Evolutionary conservation across 2,888 invertebrate genomes (phyloP).

Genomic region (Athalia cordata): DNA sequence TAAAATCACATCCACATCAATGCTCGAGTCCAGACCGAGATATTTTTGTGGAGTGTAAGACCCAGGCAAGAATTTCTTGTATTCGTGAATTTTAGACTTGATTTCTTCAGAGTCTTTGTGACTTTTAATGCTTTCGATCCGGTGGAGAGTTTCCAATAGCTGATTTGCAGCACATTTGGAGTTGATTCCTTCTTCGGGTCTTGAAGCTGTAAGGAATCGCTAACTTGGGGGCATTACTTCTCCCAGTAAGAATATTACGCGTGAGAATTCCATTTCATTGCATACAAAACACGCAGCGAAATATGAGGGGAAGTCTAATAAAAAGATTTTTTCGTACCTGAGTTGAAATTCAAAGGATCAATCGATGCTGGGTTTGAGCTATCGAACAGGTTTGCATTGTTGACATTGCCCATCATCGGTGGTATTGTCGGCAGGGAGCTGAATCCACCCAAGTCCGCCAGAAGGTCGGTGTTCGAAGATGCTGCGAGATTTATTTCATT

Average conservation of each 20-base stretch:
- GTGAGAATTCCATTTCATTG: constrained; percentile 14
- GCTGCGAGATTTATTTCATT: constrained; percentile 47
- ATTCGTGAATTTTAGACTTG: constrained; percentile 56
- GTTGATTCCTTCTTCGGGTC: constrained; percentile 48
- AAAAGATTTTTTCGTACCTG: constrained; percentile 60
- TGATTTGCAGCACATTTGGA: constrained; percentile 63
- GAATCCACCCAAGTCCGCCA: constrained; percentile 74
- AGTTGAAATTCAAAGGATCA: constrained; percentile 54
- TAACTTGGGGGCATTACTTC: constrained; percentile 66
- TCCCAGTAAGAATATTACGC: constrained; percentile 49
- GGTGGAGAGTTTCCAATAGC: constrained; percentile 69
- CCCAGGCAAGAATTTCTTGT: constrained; percentile 74
- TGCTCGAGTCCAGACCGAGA: constrained; percentile 75
- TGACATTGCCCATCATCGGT: constrained; percentile 60
- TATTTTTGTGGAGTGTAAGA: constrained; percentile 82
- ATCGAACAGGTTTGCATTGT: constrained; percentile 64
- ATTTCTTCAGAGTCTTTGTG: constrained; percentile 67
- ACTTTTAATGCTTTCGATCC: constrained; percentile 67
- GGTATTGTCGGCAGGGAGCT: constrained; percentile 58
- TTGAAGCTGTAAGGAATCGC: constrained; percentile 67
- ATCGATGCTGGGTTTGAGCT: constrained; percentile 53
- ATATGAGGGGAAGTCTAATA: neutral
- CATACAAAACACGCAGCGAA: neutral
- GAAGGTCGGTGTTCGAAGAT: constrained; percentile 71
- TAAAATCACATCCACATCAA: constrained; percentile 71